Evolutionary conservation across 2,888 invertebrate species (phyloP), one percentile per base, ranked within the genome.

Genomic region (Cabera pusaria): DNA sequence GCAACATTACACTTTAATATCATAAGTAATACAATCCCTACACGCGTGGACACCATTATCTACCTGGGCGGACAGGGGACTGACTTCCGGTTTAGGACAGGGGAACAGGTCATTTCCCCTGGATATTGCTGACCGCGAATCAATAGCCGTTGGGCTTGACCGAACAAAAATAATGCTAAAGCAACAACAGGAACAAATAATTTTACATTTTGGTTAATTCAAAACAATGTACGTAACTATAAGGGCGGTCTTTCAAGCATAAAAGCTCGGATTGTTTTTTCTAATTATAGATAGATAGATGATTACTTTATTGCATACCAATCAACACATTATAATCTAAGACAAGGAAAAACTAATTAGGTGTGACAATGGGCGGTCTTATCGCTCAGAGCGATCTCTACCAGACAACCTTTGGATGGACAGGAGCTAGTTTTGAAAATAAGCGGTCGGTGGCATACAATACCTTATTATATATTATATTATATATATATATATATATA

Each of bases 31-130:
- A 33, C 10, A 36, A 44, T 49, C 44, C 48, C 11, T 57, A 45
- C 71, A 69, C 70, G 71, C 65, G 63, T 64, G 55, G 65, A 44
- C 64, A 62, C 67, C 60, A 60, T 64, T 71, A 33, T 19, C 14
- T 14, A 70, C 65, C 45, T 38, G 38, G 32, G 14, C 3, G 14
- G 3, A 14, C 46, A 63, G 72, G 69, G 72, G 64, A 54, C 43
- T 42, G 50, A 58, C 64, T 77, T 83, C 82, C 83, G 81, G 60
- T 39, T 22, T 52, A 12, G 14, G 20, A 26, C 24, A 62, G 70
- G 72, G 68, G 65, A 52, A 50, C 45, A 46, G 56, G 58, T 61
- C 57, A 53, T 65, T 67, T 62, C 61, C 41, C 64, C 63, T 63
- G 66, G 41, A 42, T 10, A 62, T 63, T 62, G 49, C 54, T 59